A percentile compares a stretch with the other conserved stretches of the same genome.
phyloP scores from a whole-genome alignment of 2,888 invertebrate genomes.

The Pachliopta kotzebuea region DNA sequence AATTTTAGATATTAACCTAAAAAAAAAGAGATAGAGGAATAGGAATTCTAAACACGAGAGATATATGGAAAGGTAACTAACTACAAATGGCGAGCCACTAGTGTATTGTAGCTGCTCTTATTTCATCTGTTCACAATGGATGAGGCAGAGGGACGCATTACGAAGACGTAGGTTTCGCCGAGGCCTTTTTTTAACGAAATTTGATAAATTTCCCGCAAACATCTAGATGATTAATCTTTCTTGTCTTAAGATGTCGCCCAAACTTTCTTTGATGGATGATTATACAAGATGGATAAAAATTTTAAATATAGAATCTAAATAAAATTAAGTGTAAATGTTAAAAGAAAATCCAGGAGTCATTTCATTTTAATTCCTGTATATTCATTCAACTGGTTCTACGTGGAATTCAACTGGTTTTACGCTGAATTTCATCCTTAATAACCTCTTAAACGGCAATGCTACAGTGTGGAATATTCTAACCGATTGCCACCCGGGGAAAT shows the following conservation, averaged over 20 bases:
- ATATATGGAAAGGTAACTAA: conserved; percentile 1
- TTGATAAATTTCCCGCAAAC: conserved; percentile 9
- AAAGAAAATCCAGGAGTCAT: neutral
- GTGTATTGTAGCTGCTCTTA: conserved; percentile 8
- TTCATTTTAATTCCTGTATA: neutral
- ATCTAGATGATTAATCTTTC: conserved; percentile 6
- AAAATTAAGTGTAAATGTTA: neutral
- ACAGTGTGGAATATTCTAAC: too few species aligned
- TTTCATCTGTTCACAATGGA: conserved; percentile 16
- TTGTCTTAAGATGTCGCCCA: conserved; percentile 8
- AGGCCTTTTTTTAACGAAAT: conserved; percentile 3
- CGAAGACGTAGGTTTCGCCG: neutral
- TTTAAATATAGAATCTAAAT: neutral
- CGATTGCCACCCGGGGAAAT: too few species aligned
- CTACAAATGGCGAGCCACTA: neutral
- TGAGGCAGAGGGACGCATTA: neutral
- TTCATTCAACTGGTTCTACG: neutral
- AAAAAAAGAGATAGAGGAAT: neutral
- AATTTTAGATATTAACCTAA: neutral
- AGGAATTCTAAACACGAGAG: neutral
- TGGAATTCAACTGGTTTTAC: neutral
- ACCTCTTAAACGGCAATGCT: too few species aligned
- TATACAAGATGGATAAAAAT: neutral
- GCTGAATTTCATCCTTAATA: too few species aligned
- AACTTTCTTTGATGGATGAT: conserved; percentile 10